Evolutionary conservation across 2,888 invertebrate genomes (phyloP).

Genomic region (Scaptomyza polygonia): DNA sequence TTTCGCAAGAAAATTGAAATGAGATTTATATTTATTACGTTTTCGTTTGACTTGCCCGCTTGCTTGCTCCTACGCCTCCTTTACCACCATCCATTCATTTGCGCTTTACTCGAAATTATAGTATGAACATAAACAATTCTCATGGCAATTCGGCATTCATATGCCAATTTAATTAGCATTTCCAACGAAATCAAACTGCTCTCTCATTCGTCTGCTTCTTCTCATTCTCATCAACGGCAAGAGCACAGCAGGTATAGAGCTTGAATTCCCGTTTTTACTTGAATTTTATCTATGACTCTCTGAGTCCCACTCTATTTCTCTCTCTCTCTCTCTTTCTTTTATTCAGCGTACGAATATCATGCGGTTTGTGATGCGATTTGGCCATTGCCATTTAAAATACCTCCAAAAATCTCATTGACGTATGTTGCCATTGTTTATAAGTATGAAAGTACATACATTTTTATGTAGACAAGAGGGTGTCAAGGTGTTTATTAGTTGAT

Average conservation of each 20-base stretch:
- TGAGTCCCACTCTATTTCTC: background rate
- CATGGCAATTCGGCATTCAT: conserved; percentile 61
- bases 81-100: conserved; percentile 51
- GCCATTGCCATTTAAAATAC: conserved; percentile 34
- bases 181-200: conserved; percentile 58
- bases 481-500: conserved; percentile 15
- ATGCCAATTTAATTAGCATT: conserved; percentile 76
- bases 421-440: conserved; percentile 46
- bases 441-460: conserved; percentile 1
- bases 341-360: conserved; percentile 41
- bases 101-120: conserved; percentile 52
- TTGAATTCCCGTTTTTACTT: conserved; percentile 7
- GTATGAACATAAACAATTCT: conserved; percentile 62
- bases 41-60: conserved; percentile 39
- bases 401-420: conserved; percentile 68
- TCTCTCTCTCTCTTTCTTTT: background rate
- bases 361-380: conserved; percentile 55
- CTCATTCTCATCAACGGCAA: conserved; percentile 23
- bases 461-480: conserved; percentile 2
- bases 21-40: conserved; percentile 79
- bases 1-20: conserved; percentile 78
- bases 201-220: background rate
- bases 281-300: conserved; percentile 26
- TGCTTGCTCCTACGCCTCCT: conserved; percentile 12
- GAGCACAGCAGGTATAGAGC: conserved; percentile 3